Conservation (phyloP, 2,113 vertebrate species). For the Poecilia latipinna region DNA sequence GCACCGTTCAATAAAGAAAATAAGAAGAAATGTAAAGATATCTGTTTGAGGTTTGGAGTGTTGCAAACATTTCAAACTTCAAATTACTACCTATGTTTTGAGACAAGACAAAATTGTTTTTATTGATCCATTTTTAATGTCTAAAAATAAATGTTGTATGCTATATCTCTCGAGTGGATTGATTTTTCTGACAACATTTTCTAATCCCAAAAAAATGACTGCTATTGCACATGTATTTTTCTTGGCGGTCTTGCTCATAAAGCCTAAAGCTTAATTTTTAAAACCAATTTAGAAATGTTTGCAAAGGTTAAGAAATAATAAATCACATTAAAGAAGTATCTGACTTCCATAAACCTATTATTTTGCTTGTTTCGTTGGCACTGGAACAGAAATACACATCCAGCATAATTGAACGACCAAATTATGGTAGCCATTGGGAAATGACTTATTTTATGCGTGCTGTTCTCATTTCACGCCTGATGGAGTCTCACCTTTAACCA, state of each 20-base stretch:
- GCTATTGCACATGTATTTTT: not conserved
- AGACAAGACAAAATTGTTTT: not conserved
- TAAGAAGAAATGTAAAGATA: not conserved
- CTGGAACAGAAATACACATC: slow-evolving; percentile 33
- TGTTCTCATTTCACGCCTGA: slow-evolving; percentile 84
- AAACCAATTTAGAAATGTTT: not conserved
- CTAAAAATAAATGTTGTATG: not conserved
- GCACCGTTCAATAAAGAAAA: not conserved
- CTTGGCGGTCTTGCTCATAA: not conserved
- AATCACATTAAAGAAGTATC: slow-evolving; percentile 12
- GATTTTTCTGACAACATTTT: not conserved
- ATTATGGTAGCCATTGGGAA: slow-evolving; percentile 71
- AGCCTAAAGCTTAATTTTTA: not conserved
- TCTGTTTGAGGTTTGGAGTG: not conserved
- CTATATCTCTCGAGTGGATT: not conserved
- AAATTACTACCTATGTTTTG: not conserved
- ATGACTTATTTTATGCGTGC: slow-evolving; percentile 76
- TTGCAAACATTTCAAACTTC: not conserved
- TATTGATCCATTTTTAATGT: not conserved
- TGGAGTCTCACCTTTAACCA: slow-evolving; percentile 77
- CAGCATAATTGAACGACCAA: slow-evolving; percentile 71
- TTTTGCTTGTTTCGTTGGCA: slow-evolving; percentile 48
- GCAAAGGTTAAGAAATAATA: slow-evolving; percentile 1
- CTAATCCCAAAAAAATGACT: not conserved
- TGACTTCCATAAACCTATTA: slow-evolving; percentile 29